Percentiles rank a stretch among this genome's conserved stretches.
These are phyloP conservation scores for Ctena decussata DNA, from an alignment of 2,888 invertebrate species.

Conservation along the genomic window DNA sequence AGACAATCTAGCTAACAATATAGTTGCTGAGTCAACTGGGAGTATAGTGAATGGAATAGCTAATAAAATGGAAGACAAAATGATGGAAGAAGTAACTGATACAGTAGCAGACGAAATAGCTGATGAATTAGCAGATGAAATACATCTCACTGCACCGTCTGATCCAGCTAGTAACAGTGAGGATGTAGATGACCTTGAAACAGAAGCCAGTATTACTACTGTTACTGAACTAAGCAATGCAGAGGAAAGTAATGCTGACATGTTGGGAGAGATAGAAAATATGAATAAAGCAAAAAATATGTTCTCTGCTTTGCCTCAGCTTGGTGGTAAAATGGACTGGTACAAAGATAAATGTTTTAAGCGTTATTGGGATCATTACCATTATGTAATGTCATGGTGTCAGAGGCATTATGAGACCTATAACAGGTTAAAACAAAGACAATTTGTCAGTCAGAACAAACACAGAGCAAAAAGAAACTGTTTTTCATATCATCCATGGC, in stretches of 20 bases:
- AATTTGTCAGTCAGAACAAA: not conserved
- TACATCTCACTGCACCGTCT: constrained; percentile 43
- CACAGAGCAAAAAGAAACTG: not conserved
- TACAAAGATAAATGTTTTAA: constrained; percentile 75
- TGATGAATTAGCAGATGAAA: not conserved
- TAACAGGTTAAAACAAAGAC: constrained; percentile 38
- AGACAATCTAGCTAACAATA: no score
- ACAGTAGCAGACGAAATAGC: not conserved
- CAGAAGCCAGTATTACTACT: constrained; percentile 2
- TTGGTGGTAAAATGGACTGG: constrained; percentile 62
- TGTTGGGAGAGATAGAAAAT: not conserved
- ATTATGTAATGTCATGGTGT: constrained; percentile 78
- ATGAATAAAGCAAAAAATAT: not conserved
- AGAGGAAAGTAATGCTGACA: constrained; percentile 8
- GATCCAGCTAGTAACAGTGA: constrained; percentile 37
- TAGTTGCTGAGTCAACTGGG: no score
- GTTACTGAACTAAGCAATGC: constrained; percentile 12
- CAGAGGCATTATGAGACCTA: constrained; percentile 72
- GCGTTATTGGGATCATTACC: constrained; percentile 81
- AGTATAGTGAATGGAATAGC: not conserved
- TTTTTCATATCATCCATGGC: not conserved
- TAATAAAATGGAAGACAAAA: not conserved
- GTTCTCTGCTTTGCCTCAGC: not conserved
- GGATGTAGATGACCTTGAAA: constrained; percentile 6
- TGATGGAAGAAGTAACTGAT: not conserved